Percentiles rank a stretch among this genome's conserved stretches.
These are phyloP conservation scores for Gonocerus acuteangulatus DNA, from an alignment of 2,888 invertebrate genomes.

Conservation along the genomic window DNA sequence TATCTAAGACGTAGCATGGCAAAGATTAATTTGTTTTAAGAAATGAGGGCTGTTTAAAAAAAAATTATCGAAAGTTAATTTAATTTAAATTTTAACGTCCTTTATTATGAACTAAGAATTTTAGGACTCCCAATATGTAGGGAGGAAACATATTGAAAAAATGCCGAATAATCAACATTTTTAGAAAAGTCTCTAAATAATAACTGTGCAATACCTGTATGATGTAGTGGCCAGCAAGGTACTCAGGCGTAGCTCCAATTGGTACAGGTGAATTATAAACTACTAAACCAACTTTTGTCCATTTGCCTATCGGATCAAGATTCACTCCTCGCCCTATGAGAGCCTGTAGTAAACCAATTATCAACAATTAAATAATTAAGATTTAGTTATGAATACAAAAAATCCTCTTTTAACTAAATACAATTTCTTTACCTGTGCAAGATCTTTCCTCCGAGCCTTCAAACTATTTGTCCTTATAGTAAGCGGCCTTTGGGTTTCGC, in stretches of 20 bases:
- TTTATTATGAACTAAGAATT: no score
- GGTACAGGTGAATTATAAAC: constrained; percentile 94
- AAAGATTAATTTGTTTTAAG: no score
- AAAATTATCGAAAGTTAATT: no score
- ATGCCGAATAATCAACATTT: no score
- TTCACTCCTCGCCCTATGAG: constrained; percentile 95
- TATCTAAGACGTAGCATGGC: no score
- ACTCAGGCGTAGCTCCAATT: constrained; percentile 96
- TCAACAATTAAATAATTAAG: neutral
- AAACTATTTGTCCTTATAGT: constrained; percentile 94
- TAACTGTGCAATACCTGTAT: no score
- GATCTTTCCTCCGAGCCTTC: constrained; percentile 82
- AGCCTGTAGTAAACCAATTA: constrained; percentile 47
- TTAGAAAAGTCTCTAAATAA: no score
- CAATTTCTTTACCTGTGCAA: constrained; percentile 57
- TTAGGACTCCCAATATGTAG: no score
- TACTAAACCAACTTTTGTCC: constrained; percentile 96
- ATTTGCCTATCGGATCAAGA: constrained; percentile 94
- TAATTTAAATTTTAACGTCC: no score
- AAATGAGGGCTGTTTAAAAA: no score
- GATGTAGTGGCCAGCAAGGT: constrained; percentile 95
- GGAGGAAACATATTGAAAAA: no score
- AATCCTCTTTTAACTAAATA: neutral
- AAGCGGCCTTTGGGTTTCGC: constrained; percentile 87
- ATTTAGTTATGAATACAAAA: neutral